Conservation (phyloP, 2,797 vertebrate genomes). For the Dendrocincla fuliginosa region DNA sequence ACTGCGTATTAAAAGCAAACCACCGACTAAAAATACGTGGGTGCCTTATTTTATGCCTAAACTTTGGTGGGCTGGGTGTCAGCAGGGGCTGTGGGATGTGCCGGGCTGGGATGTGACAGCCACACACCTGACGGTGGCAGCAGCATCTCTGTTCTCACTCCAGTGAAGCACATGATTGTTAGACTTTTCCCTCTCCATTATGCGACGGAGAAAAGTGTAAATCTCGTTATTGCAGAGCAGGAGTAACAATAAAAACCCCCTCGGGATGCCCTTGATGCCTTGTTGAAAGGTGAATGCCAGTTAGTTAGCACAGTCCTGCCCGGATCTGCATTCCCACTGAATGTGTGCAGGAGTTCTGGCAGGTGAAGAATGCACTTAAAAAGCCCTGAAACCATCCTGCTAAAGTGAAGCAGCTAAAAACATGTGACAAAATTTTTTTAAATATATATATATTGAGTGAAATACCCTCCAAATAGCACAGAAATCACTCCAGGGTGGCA, state of each 20-base stretch:
- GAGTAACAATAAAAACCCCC: background rate
- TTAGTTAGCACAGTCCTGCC: background rate
- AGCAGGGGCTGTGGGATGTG: background rate
- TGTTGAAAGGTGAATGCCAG: background rate
- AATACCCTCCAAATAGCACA: background rate
- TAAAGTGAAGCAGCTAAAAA: background rate
- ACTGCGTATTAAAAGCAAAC: background rate
- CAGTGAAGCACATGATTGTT: conserved; percentile 58
- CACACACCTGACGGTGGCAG: background rate
- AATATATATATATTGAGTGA: background rate
- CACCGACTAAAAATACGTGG: background rate
- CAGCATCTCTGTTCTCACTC: conserved; percentile 29
- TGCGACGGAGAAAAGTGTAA: background rate
- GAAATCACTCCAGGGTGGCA: background rate
- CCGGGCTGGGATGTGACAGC: background rate
- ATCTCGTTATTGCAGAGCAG: conserved; percentile 7
- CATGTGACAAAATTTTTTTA: accelerated
- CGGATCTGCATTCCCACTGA: background rate
- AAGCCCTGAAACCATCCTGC: background rate
- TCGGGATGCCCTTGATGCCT: conserved; percentile 33
- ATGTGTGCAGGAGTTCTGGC: background rate
- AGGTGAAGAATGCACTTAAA: background rate
- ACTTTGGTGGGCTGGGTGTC: background rate
- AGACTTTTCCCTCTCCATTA: background rate
- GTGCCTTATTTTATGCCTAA: background rate